Evolutionary conservation across 2,888 invertebrate species (phyloP).

Genomic region (Hoplodrina ambigua): DNA sequence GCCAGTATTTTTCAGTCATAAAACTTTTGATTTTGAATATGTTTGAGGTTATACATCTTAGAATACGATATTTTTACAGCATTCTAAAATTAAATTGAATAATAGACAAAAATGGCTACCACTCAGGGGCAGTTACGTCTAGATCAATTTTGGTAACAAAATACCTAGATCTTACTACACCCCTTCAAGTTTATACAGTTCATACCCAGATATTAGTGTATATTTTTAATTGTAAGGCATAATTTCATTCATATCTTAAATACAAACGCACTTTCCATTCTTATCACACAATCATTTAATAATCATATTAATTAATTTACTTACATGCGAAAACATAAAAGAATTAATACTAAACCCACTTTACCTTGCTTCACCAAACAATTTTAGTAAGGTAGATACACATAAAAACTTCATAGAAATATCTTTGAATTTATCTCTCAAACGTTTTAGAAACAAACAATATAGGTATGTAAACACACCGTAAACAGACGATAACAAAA

Average conservation of each 20-base stretch:
- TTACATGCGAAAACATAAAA: conserved; percentile 6
- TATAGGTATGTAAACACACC: conserved; percentile 16
- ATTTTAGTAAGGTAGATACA: conserved; percentile 10
- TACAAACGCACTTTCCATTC: not conserved
- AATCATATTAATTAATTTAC: not conserved
- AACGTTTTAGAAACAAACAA: conserved; percentile 19
- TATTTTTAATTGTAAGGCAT: not conserved
- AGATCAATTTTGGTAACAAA: too few species aligned
- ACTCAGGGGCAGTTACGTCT: too few species aligned
- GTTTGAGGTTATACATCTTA: too few species aligned
- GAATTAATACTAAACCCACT: conserved; percentile 19
- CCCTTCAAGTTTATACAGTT: too few species aligned
- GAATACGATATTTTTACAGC: too few species aligned
- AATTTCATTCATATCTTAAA: too few species aligned
- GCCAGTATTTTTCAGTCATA: too few species aligned
- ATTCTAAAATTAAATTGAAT: too few species aligned
- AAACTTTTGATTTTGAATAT: too few species aligned
- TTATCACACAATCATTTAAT: not conserved
- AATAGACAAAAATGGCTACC: too few species aligned
- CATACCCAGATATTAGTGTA: too few species aligned
- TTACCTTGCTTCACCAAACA: conserved; percentile 29
- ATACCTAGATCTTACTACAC: too few species aligned
- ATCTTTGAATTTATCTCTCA: conserved; percentile 18
- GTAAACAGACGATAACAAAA: conserved; percentile 31
- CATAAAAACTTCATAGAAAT: conserved; percentile 11